phyloP scores from a whole-genome alignment of 2,113 vertebrate genomes.

The Camelus dromedarius region DNA sequence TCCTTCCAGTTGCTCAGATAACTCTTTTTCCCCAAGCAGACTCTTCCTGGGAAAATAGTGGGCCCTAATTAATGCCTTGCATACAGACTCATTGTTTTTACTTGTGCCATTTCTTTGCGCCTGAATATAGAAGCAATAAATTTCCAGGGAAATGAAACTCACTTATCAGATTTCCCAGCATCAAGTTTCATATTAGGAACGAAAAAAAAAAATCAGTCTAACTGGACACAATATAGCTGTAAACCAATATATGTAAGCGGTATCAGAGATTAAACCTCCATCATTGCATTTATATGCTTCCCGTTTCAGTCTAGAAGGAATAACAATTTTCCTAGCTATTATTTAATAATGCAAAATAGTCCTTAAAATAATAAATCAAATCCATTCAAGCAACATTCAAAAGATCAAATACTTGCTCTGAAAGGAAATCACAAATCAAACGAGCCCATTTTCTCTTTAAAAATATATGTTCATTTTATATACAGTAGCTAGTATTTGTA shows the following conservation, averaged over 20 bases:
- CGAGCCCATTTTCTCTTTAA: not conserved
- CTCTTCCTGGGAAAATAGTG: constrained; percentile 82
- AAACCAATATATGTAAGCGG: constrained; percentile 86
- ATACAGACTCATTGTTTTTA: constrained; percentile 88
- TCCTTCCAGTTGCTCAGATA: constrained; percentile 68
- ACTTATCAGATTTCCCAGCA: constrained; percentile 90
- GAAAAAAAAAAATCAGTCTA: constrained; percentile 82
- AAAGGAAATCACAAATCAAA: constrained; percentile 51
- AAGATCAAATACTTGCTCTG: constrained; percentile 61
- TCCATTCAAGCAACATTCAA: constrained; percentile 73
- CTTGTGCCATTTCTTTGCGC: constrained; percentile 86
- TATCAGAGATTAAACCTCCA: constrained; percentile 83
- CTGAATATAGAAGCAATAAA: constrained; percentile 89
- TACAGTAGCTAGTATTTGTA: too few species aligned
- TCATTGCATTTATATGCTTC: constrained; percentile 65
- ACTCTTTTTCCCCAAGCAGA: constrained; percentile 54
- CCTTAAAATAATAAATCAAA: constrained; percentile 76
- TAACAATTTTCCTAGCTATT: constrained; percentile 73
- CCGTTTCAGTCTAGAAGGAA: constrained; percentile 74
- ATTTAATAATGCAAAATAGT: constrained; percentile 79
- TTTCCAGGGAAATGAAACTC: constrained; percentile 91
- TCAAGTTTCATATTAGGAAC: constrained; percentile 89
- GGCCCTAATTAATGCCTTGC: constrained; percentile 83
- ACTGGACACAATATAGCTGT: constrained; percentile 84
- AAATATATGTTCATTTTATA: not conserved